Percentiles rank a stretch among this genome's conserved stretches.
Conservation (phyloP, 2,888 invertebrate species). For the Papilio demoleus region DNA sequence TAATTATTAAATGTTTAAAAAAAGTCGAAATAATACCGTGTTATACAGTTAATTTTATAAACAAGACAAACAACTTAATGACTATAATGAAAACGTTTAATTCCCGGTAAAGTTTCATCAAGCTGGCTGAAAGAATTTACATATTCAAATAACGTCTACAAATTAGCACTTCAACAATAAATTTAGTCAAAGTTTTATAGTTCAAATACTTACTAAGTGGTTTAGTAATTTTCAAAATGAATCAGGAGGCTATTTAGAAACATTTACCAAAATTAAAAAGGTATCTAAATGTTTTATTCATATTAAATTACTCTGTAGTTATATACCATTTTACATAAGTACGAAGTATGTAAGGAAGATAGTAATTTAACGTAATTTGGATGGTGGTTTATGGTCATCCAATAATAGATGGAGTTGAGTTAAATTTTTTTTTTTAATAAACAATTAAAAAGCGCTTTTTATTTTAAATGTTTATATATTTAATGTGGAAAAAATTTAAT, state of each 20-base stretch:
- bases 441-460: too few relatives aligned
- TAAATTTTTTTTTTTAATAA: too few relatives aligned
- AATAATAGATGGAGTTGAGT: too few relatives aligned
- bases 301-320: too few relatives aligned
- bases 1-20: too few relatives aligned
- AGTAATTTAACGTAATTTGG: too few relatives aligned
- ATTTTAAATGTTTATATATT: too few relatives aligned
- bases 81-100: slow-evolving; percentile 26
- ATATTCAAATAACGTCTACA: slow-evolving; percentile 33
- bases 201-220: slow-evolving; percentile 14
- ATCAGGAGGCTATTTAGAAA: not conserved
- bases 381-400: too few relatives aligned
- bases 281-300: too few relatives aligned
- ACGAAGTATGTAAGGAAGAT: too few relatives aligned
- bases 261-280: not conserved
- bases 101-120: slow-evolving; percentile 27
- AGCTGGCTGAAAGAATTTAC: slow-evolving; percentile 35
- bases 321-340: too few relatives aligned
- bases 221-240: slow-evolving; percentile 1
- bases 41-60: not conserved
- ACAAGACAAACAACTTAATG: slow-evolving; percentile 27
- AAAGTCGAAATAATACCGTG: not conserved
- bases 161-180: slow-evolving; percentile 35
- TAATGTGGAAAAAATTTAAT: too few relatives aligned
- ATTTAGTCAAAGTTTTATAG: slow-evolving; percentile 32